Conservation (phyloP, 2,797 vertebrate genomes). For the Cynodonichthys magdalenae region DNA sequence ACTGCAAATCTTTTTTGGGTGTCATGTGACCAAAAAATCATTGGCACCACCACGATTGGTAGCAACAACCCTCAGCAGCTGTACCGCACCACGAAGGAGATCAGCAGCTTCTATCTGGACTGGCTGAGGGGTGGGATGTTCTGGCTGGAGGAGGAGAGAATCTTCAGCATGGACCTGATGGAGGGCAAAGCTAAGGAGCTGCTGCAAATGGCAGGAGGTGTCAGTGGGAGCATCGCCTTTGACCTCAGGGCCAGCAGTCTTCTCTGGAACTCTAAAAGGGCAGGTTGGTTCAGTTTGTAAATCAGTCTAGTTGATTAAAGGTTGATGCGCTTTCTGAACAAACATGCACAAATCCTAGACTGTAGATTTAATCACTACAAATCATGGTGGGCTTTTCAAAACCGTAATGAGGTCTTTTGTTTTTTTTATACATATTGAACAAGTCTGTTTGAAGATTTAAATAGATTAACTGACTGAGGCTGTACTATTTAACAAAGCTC, state of each 20-base stretch:
- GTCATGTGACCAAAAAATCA: constrained; percentile 80
- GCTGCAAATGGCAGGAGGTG: constrained; percentile 72
- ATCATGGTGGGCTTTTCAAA: too few species aligned
- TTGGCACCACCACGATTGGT: constrained; percentile 71
- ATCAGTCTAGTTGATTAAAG: too few species aligned
- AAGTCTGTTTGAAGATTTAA: too few species aligned
- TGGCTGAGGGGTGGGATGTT: constrained; percentile 83
- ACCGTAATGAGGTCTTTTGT: too few species aligned
- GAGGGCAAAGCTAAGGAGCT: constrained; percentile 73
- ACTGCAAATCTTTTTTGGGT: constrained; percentile 87
- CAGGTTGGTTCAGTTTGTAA: constrained; percentile 70
- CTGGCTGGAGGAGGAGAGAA: constrained; percentile 81
- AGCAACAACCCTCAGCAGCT: constrained; percentile 55
- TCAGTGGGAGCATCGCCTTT: constrained; percentile 67
- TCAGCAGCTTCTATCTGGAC: constrained; percentile 83
- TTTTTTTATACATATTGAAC: neutral
- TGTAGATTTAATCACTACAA: too few species aligned
- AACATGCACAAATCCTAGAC: too few species aligned
- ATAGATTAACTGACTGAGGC: too few species aligned
- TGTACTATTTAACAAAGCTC: too few species aligned
- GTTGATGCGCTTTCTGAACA: too few species aligned
- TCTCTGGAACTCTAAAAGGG: constrained; percentile 81
- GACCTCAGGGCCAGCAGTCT: constrained; percentile 83
- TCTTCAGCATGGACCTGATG: constrained; percentile 80
- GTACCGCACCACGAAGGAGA: constrained; percentile 71